Evolutionary conservation across 2,113 vertebrate species (phyloP).

Genomic region (Zosterops hypoxanthus): DNA sequence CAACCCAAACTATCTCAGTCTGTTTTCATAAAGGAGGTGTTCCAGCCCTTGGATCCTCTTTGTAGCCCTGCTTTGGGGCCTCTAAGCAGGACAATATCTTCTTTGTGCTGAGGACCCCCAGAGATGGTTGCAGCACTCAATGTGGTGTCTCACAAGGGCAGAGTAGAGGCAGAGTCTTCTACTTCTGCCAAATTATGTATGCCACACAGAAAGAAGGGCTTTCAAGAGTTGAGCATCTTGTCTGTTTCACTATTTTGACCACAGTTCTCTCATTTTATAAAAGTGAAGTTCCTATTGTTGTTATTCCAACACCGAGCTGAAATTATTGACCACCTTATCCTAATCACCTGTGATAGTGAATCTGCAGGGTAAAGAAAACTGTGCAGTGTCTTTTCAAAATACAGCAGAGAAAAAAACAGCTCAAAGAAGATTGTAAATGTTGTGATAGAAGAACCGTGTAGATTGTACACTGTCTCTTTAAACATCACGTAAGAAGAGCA

Average conservation of each 20-base stretch:
- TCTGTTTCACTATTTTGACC: not conserved
- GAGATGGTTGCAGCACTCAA: not conserved
- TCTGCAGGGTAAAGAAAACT: not conserved
- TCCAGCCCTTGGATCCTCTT: not conserved
- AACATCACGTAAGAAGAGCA: rapidly evolving
- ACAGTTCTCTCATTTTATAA: not conserved
- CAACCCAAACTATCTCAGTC: too few species aligned
- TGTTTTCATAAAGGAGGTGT: not conserved
- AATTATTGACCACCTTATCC: not conserved
- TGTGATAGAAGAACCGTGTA: not conserved
- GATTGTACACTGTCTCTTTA: not conserved
- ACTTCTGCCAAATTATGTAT: not conserved
- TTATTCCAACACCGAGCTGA: not conserved
- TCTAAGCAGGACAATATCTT: not conserved
- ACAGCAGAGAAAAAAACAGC: not conserved
- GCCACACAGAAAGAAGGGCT: not conserved
- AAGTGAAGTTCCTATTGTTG: too few species aligned
- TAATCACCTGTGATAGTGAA: not conserved
- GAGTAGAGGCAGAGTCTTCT: not conserved
- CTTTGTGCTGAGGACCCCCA: not conserved
- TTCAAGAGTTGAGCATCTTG: not conserved
- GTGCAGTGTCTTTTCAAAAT: not conserved
- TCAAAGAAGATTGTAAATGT: not conserved
- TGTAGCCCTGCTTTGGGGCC: not conserved
- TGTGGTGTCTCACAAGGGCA: not conserved